Conservation (phyloP, 2,797 vertebrate species). For the Mus caroli region DNA sequence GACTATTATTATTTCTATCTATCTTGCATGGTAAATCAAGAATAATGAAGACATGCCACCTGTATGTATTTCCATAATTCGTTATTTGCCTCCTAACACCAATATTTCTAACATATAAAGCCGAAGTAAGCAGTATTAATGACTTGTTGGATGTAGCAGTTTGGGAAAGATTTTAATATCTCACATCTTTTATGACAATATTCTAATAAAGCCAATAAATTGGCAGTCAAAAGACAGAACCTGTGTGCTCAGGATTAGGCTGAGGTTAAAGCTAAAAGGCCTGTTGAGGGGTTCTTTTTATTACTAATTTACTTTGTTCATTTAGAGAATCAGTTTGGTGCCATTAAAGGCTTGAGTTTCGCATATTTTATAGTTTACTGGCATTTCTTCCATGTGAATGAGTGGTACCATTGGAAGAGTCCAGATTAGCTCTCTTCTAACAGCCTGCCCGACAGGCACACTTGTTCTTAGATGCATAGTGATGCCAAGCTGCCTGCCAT, state of each 20-base stretch:
- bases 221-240: constrained; percentile 53
- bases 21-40: constrained; percentile 71
- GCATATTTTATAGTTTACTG: constrained; percentile 66
- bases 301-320: constrained; percentile 77
- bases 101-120: constrained; percentile 72
- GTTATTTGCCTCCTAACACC: constrained; percentile 68
- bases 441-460: neutral
- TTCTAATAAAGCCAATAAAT: constrained; percentile 71
- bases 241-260: neutral
- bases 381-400: constrained; percentile 59
- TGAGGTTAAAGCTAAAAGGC: constrained; percentile 50
- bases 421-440: constrained; percentile 1
- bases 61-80: constrained; percentile 69
- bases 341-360: constrained; percentile 74
- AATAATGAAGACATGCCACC: constrained; percentile 73
- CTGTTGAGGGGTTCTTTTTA: constrained; percentile 61
- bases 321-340: constrained; percentile 71
- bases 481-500: neutral
- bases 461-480: neutral
- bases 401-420: neutral
- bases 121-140: constrained; percentile 71
- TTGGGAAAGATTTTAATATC: constrained; percentile 67
- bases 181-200: constrained; percentile 65
- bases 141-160: constrained; percentile 62
- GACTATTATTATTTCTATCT: constrained; percentile 70